Conservation (phyloP, 1,140 invertebrate genomes). For the Brachionus asplanchnoidis region DNA sequence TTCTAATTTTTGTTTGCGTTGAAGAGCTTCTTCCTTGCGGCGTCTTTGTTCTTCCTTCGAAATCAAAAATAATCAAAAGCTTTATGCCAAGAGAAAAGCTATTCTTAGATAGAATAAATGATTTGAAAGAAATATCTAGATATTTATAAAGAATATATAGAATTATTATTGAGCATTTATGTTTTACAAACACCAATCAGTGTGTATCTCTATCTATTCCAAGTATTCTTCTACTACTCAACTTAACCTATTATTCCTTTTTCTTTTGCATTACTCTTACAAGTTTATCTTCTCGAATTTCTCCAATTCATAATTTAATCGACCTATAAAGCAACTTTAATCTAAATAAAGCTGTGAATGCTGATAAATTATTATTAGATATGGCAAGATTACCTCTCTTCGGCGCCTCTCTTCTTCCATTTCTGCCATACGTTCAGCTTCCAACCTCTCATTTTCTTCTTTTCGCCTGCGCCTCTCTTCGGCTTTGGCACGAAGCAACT, state of each 20-base stretch:
- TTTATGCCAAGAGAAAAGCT: background rate
- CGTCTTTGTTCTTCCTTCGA: conserved; percentile 19
- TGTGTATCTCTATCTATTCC: background rate
- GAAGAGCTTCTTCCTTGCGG: conserved; percentile 25
- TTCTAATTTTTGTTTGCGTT: conserved; percentile 15
- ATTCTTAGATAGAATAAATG: background rate
- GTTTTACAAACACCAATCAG: background rate
- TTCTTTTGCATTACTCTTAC: background rate
- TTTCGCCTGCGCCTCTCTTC: conserved; percentile 26
- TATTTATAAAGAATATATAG: conserved; percentile 24
- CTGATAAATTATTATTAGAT: background rate
- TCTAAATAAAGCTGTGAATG: background rate
- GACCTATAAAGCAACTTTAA: background rate
- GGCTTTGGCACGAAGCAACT: conserved; percentile 29
- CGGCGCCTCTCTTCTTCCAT: conserved; percentile 6
- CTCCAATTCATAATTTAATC: background rate
- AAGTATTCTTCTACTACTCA: background rate
- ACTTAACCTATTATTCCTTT: conserved; percentile 40
- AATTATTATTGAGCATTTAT: background rate
- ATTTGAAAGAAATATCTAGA: background rate
- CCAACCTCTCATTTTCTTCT: background rate
- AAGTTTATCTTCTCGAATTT: conserved; percentile 18
- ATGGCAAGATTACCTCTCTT: conserved; percentile 23
- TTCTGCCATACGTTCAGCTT: background rate
- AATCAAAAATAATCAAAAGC: background rate